Evolutionary conservation across 2,888 invertebrate species (phyloP).

Genomic region (Phengaris alcon): DNA sequence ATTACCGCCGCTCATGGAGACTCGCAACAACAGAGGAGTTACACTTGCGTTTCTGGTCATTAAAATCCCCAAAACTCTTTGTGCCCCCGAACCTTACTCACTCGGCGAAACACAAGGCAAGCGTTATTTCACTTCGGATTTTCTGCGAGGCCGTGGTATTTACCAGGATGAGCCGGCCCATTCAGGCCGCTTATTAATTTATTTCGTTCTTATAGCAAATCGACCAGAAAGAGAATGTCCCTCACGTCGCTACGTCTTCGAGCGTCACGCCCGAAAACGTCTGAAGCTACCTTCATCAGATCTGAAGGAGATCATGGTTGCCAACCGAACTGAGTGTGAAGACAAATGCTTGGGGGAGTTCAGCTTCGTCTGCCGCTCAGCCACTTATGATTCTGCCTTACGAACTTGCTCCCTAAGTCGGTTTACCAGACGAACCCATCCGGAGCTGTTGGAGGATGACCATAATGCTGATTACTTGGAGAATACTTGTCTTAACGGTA

Average conservation of each 20-base stretch:
- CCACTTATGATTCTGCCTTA: conserved; percentile 88
- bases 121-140: too few species aligned
- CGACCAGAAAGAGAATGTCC: conserved; percentile 93
- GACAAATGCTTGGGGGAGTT: conserved; percentile 94
- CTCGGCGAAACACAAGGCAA: too few species aligned
- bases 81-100: too few species aligned
- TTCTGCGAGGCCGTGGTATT: too few species aligned
- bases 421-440: conserved; percentile 92
- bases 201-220: conserved; percentile 73
- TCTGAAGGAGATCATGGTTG: conserved; percentile 90
- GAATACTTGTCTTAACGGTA: conserved; percentile 93
- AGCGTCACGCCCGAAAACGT: conserved; percentile 91
- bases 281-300: conserved; percentile 89
- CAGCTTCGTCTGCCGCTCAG: conserved; percentile 92
- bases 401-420: conserved; percentile 89
- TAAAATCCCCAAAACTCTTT: too few species aligned
- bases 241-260: conserved; percentile 92
- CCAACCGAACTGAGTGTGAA: conserved; percentile 93
- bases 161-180: too few species aligned
- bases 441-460: conserved; percentile 90
- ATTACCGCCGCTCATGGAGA: too few species aligned
- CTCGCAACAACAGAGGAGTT: too few species aligned
- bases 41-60: too few species aligned
- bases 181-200: too few species aligned
- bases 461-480: conserved; percentile 93